Base-by-base conservation (phyloP, 1,140 invertebrate species). In the Neuroterus valhalla region DNA sequence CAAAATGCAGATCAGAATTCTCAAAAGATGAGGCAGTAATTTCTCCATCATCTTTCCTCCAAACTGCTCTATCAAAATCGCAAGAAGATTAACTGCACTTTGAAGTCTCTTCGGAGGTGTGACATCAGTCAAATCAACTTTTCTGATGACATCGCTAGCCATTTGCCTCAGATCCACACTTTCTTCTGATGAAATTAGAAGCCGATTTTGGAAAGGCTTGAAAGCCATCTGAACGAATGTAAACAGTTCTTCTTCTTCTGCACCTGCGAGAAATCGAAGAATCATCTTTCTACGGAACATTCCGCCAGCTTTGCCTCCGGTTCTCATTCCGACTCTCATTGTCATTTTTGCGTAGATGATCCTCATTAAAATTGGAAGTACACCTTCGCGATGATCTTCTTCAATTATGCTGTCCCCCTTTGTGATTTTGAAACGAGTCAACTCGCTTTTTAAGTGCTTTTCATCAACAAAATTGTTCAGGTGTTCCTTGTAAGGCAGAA, bases 261-360 rank as follows among this genome's bases (percentile, higher is more conserved):
- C 95, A 10, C 96, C 96, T 42, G 94, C 94, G 19, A 99, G 88
- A 85, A 98, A 98, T 23, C 84, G 92, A 67, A 98, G 91, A 15
- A 98, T 93, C 55, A 96, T 90, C 66, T 93, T 93, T 79, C 96
- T 91, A 62, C 95, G 90, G 45, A 92, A 83, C 75, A 94, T 92
- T 17, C 93, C 93, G 15, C 94, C 93, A 1, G 92, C 89, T 84
- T 96, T 96, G 17, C 96, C 96, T 0, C 93, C 92, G 0, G 93
- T 93, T 75, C 93, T 91, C 72, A 92, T 90, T 0, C 93, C 94
- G 48, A 94, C 93, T 84, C 94, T 96, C 23, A 92, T 91, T 38
- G 93, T 91, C 95, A 98, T 97, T 90, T 97, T 98, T 6, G 96
- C 96, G 86, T 96, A 98, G 2, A 98, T 90, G 72, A 98, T 94